These are phyloP conservation scores for Brachypalpus laphriformis DNA, from an alignment of 2,888 invertebrate genomes.

Conservation along the genomic window DNA sequence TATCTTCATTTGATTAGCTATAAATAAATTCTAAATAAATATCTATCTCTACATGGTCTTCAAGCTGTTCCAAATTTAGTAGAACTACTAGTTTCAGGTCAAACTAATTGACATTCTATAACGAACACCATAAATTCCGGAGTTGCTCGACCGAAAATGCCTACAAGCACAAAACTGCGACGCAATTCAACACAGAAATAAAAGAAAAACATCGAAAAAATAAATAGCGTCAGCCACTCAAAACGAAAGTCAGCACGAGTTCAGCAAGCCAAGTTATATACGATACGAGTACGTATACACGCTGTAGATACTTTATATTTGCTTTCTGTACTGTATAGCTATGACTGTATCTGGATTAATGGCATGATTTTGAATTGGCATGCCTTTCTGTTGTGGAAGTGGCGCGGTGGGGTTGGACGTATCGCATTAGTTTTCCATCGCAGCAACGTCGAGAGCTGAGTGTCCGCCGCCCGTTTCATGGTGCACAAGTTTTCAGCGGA, in stretches of 20 bases:
- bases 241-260: slow-evolving; percentile 73
- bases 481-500: slow-evolving; percentile 57
- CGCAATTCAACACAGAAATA: slow-evolving; percentile 42
- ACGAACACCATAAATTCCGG: slow-evolving; percentile 59
- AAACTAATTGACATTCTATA: slow-evolving; percentile 59
- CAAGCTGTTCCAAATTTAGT: slow-evolving; percentile 30
- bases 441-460: slow-evolving; percentile 58
- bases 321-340: slow-evolving; percentile 36
- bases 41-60: neutral
- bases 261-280: slow-evolving; percentile 69
- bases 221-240: slow-evolving; percentile 65
- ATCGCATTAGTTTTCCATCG: slow-evolving; percentile 68
- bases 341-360: slow-evolving; percentile 48
- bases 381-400: slow-evolving; percentile 27
- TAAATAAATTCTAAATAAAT: neutral
- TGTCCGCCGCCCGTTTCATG: slow-evolving; percentile 47
- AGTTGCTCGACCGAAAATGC: slow-evolving; percentile 62
- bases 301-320: slow-evolving; percentile 51
- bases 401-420: slow-evolving; percentile 55
- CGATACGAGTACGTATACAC: slow-evolving; percentile 16
- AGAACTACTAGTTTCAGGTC: slow-evolving; percentile 46
- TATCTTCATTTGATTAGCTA: neutral
- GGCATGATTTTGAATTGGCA: slow-evolving; percentile 63
- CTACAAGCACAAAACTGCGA: slow-evolving; percentile 58
- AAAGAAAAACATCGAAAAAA: slow-evolving; percentile 37